phyloP scores from a whole-genome alignment of 2,888 invertebrate genomes.

The Labia minor region DNA sequence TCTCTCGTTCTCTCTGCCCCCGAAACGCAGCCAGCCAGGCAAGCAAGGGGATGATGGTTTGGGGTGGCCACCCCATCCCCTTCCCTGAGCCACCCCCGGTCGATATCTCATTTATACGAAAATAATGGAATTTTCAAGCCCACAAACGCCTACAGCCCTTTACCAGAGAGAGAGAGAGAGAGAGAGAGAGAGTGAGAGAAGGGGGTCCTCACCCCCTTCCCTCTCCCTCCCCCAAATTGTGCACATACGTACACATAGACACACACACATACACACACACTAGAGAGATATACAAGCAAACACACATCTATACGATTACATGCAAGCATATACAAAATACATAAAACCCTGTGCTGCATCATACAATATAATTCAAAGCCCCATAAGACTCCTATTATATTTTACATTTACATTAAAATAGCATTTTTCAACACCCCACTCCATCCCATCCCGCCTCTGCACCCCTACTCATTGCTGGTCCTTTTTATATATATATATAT shows the following conservation, averaged over 20 bases:
- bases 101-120: slow-evolving; percentile 35
- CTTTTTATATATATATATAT: no score
- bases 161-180: slow-evolving; percentile 1
- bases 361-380: slow-evolving; percentile 13
- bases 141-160: slow-evolving; percentile 13
- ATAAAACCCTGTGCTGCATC: slow-evolving; percentile 3
- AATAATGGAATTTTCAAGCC: slow-evolving; percentile 32
- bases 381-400: slow-evolving; percentile 13
- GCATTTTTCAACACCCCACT: slow-evolving; percentile 2
- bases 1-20: no score
- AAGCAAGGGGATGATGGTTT: background rate
- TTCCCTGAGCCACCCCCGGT: slow-evolving; percentile 27
- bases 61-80: background rate
- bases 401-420: slow-evolving; percentile 13
- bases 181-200: no score
- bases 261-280: background rate
- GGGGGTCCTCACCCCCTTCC: no score
- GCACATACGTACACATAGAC: background rate
- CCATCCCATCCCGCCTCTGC: no score
- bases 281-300: background rate
- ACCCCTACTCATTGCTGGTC: no score
- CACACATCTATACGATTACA: background rate
- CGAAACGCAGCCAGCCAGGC: slow-evolving; percentile 13
- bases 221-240: background rate
- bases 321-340: slow-evolving; percentile 13